These are phyloP conservation scores for Anguilla obscura DNA, from an alignment of 2,797 vertebrate genomes.

Conservation along the genomic window DNA sequence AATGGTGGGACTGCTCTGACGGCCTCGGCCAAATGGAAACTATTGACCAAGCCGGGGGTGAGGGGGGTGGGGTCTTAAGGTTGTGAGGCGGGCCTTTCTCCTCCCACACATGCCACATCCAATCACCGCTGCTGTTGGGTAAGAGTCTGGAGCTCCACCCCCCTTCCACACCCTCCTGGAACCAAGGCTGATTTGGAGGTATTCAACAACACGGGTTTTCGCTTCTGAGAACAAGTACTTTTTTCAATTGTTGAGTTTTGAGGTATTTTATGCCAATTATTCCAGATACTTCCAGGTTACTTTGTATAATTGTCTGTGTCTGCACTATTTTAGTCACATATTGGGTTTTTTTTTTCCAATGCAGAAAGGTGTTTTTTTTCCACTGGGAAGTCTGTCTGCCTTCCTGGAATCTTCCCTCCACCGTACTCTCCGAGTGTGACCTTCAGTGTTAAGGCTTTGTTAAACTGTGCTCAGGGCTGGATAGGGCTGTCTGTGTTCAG, in stretches of 20 bases:
- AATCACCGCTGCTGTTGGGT: neutral
- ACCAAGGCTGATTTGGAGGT: slow-evolving; percentile 17
- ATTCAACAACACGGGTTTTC: slow-evolving; percentile 31
- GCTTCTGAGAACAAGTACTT: slow-evolving; percentile 17
- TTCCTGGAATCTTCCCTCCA: slow-evolving; percentile 3
- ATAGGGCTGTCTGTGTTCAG: neutral
- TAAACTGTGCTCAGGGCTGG: neutral
- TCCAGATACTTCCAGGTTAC: slow-evolving; percentile 41
- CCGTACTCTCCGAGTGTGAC: slow-evolving; percentile 30
- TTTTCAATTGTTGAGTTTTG: neutral
- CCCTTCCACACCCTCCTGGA: neutral
- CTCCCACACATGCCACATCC: neutral
- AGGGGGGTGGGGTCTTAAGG: neutral
- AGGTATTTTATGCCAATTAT: slow-evolving; percentile 19
- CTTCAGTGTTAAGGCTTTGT: slow-evolving; percentile 9
- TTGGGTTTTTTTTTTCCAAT: neutral
- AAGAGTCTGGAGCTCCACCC: neutral
- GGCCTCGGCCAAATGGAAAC: slow-evolving; percentile 12
- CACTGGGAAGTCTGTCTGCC: slow-evolving; percentile 13
- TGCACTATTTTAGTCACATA: slow-evolving; percentile 32
- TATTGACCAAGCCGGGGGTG: neutral
- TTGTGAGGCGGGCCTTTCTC: neutral
- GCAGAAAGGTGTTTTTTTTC: slow-evolving; percentile 29
- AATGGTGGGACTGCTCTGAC: slow-evolving; percentile 94
- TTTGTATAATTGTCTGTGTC: slow-evolving; percentile 27